Evolutionary conservation across 1,140 invertebrate genomes (phyloP).

Genomic region (Hirudo medicinalis): DNA sequence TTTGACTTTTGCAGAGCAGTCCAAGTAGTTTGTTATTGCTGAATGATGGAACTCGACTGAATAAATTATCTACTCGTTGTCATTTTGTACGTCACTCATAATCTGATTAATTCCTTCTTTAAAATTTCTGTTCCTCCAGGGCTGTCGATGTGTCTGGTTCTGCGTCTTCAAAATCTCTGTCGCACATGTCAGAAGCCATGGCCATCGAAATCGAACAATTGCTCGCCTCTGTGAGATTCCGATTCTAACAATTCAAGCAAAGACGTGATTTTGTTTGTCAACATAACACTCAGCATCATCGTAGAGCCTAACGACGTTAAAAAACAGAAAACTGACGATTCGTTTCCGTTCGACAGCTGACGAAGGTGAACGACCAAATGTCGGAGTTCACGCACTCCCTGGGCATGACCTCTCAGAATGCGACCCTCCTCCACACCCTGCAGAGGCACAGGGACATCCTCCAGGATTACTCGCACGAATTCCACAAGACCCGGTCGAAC

Average conservation of each 20-base stretch:
- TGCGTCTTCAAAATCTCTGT: conserved; percentile 45
- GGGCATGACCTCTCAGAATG: conserved; percentile 41
- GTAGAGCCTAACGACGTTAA: no score
- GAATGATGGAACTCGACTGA: no score
- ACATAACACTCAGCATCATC: not conserved
- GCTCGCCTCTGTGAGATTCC: conserved; percentile 56
- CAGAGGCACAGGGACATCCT: conserved; percentile 87
- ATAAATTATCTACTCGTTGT: no score
- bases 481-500: conserved; percentile 76
- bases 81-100: no score
- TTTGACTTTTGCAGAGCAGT: no score
- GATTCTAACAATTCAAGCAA: conserved; percentile 14
- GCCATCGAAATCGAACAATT: conserved; percentile 78
- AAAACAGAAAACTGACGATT: not conserved
- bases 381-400: conserved; percentile 49
- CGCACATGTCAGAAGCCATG: conserved; percentile 82
- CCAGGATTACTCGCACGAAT: conserved; percentile 82
- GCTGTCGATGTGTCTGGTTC: not conserved
- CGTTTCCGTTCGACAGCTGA: conserved; percentile 50
- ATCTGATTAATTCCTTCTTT: no score
- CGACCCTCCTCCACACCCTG: conserved; percentile 72
- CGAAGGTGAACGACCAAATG: conserved; percentile 74
- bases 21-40: no score
- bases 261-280: not conserved
- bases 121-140: no score